Base-by-base conservation (phyloP, 2,797 vertebrate genomes). In the Rhinatrema bivittatum region DNA sequence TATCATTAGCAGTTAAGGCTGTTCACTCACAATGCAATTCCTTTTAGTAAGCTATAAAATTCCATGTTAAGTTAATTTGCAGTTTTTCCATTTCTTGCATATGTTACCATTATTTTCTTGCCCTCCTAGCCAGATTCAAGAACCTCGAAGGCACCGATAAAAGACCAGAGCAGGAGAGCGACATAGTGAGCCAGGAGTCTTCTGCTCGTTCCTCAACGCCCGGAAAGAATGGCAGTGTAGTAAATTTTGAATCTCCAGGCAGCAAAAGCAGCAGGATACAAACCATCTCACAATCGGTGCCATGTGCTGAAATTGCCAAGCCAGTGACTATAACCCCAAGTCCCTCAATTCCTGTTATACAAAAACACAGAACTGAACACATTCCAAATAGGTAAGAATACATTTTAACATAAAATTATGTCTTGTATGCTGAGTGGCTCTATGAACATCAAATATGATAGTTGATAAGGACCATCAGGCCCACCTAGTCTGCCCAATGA, bases 101-200 rank as follows among this genome's bases (percentile, higher is more conserved):
- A n/a, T n/a, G n/a, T n/a, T n/a, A n/a, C n/a, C n/a, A n/a, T n/a
- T n/a, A n/a, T n/a, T n/a, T n/a, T n/a, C 12, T 33, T 46, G 22
- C 22, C 5, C 54, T 52, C 37, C n/a, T 33, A 98, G 95, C 86
- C 0, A 78, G 88, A 32, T 83, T 91, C 24, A 90, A 91, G 57
- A 74, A 74, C 46, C 75, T 84, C 9, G 90, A 90, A 26, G 79
- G 68, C 4, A 78, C 46, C 4, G 76, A 84, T 27, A 83, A 81
- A 48, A 85, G 79, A 33, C 51, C 73, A 2, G 86, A 88, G 1
- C 82, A 77, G 46, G 89, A 91, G 40, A 70, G 68, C 4, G 87
- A 90, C 19, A 43, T 79, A 7, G 64, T 79, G 10, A 89, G 84
- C 50, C 85, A 79, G 47, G 84, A 85, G 32, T 78, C 85, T 22